Evolutionary conservation across 1,140 invertebrate species (phyloP).

Genomic region (Drosophila auraria): DNA sequence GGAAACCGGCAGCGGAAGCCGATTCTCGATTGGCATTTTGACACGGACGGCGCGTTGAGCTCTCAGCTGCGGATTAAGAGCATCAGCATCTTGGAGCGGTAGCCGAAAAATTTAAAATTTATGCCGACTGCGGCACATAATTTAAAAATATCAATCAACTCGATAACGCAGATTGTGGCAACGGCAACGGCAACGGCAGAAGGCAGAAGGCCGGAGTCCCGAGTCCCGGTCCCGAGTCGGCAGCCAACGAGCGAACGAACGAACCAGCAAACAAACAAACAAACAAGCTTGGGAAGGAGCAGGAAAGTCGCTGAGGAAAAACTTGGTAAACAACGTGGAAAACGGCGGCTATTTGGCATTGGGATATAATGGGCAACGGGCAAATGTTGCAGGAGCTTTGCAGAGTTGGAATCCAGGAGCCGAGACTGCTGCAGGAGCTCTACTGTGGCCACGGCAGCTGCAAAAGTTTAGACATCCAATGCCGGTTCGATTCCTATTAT

Average conservation of each 20-base stretch:
- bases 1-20: slow-evolving; percentile 17
- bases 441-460: slow-evolving; percentile 32
- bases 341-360: slow-evolving; percentile 14
- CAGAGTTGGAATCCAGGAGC: slow-evolving; percentile 4
- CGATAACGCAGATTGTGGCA: slow-evolving; percentile 75
- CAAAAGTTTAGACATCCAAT: slow-evolving; percentile 66
- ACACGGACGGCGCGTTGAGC: slow-evolving; percentile 71
- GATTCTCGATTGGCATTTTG: slow-evolving; percentile 78
- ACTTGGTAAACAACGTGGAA: slow-evolving; percentile 73
- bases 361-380: slow-evolving; percentile 42
- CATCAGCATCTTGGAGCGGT: slow-evolving; percentile 61
- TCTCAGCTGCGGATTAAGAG: slow-evolving; percentile 67
- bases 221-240: background rate
- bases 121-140: slow-evolving; percentile 81
- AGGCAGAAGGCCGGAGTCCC: background rate
- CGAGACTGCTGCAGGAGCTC: slow-evolving; percentile 23
- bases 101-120: slow-evolving; percentile 75
- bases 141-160: slow-evolving; percentile 84
- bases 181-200: background rate
- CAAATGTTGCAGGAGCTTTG: slow-evolving; percentile 59
- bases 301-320: slow-evolving; percentile 65
- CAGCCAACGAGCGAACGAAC: slow-evolving; percentile 2
- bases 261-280: slow-evolving; percentile 57
- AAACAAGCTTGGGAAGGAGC: slow-evolving; percentile 54
- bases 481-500: slow-evolving; percentile 74